Conservation (phyloP, 1,140 invertebrate species). For the Drosophila pachea region DNA sequence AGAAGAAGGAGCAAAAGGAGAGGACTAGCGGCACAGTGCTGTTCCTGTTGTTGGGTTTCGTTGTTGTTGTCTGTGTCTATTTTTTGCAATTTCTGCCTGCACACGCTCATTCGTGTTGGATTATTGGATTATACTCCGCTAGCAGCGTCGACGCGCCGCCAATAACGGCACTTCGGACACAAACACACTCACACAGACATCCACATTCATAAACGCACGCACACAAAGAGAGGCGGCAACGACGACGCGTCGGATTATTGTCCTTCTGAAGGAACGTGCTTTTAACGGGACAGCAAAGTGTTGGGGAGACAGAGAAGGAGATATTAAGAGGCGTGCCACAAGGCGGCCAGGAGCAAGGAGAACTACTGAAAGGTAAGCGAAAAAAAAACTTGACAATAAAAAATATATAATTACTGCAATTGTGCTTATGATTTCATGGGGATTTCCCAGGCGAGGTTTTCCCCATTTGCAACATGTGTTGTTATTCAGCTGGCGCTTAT, state of each 20-base stretch:
- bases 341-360: background rate
- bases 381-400: constrained; percentile 12
- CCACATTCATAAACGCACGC: background rate
- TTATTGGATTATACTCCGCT: constrained; percentile 69
- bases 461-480: background rate
- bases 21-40: constrained; percentile 42
- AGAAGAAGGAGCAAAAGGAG: constrained; percentile 8
- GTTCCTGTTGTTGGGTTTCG: constrained; percentile 13
- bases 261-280: constrained; percentile 49
- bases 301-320: background rate
- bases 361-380: constrained; percentile 17
- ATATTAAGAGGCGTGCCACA: background rate
- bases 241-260: constrained; percentile 46
- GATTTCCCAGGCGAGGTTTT: background rate
- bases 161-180: constrained; percentile 55
- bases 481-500: background rate
- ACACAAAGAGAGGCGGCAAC: constrained; percentile 8
- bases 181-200: constrained; percentile 16
- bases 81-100: constrained; percentile 70
- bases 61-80: constrained; percentile 56
- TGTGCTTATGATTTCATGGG: constrained; percentile 24
- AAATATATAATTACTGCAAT: constrained; percentile 23
- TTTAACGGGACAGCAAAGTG: constrained; percentile 27
- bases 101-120: constrained; percentile 74
- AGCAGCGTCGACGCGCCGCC: constrained; percentile 44